Conservation (phyloP, 2,888 invertebrate species). For the Gisinianus flammeolus region DNA sequence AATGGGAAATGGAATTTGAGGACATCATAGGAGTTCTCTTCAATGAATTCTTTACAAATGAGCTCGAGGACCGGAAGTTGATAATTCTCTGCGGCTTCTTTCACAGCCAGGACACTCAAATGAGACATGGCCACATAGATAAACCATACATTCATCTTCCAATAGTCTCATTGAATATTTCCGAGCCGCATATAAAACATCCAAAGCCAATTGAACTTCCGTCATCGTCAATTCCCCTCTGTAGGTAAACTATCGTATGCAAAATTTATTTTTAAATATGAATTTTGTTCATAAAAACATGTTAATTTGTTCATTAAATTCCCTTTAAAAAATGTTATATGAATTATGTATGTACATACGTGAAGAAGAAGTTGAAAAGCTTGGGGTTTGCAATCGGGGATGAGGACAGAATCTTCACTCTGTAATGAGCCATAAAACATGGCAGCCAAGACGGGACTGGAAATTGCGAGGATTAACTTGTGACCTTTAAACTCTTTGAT, state of each 20-base stretch:
- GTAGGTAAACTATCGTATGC: slow-evolving; percentile 45
- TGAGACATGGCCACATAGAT: slow-evolving; percentile 47
- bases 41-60: slow-evolving; percentile 52
- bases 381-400: slow-evolving; percentile 49
- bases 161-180: slow-evolving; percentile 52
- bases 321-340: slow-evolving; percentile 41
- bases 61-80: slow-evolving; percentile 42
- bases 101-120: slow-evolving; percentile 54
- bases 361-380: slow-evolving; percentile 48
- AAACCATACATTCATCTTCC: slow-evolving; percentile 51
- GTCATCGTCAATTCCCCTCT: slow-evolving; percentile 27
- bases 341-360: slow-evolving; percentile 27
- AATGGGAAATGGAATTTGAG: slow-evolving; percentile 44
- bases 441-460: slow-evolving; percentile 54
- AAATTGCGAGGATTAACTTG: slow-evolving; percentile 50
- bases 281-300: too few relatives aligned
- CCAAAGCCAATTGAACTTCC: slow-evolving; percentile 42
- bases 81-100: slow-evolving; percentile 50
- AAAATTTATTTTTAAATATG: slow-evolving; percentile 3
- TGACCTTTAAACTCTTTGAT: slow-evolving; percentile 44
- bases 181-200: slow-evolving; percentile 50
- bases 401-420: slow-evolving; percentile 37
- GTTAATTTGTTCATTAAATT: background rate
- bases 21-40: slow-evolving; percentile 48
- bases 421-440: slow-evolving; percentile 51